Evolutionary conservation across 2,888 invertebrate genomes (phyloP).

Genomic region (Tiphia femorata): DNA sequence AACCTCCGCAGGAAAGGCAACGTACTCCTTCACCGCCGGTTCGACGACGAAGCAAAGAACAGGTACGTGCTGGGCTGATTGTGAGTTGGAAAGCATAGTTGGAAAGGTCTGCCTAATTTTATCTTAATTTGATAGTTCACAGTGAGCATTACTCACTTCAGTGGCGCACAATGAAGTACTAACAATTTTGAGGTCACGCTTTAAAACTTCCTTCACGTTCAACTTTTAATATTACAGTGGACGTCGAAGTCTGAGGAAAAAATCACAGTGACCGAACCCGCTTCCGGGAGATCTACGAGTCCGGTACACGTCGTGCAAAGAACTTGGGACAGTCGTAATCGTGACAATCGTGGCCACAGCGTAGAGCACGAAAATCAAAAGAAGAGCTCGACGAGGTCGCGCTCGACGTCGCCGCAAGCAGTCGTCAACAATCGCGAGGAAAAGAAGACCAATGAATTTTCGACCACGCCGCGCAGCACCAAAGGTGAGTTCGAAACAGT

Average conservation of each 20-base stretch:
- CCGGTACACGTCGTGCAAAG: constrained; percentile 62
- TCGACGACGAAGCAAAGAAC: constrained; percentile 57
- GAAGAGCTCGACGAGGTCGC: constrained; percentile 41
- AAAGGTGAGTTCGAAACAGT: constrained; percentile 50
- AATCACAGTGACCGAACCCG: constrained; percentile 37
- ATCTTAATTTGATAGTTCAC: no score
- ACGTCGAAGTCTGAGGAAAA: constrained; percentile 48
- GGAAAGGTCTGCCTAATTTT: no score
- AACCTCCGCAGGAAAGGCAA: constrained; percentile 34
- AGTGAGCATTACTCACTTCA: neutral
- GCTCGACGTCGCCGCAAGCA: constrained; percentile 51
- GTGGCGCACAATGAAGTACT: no score
- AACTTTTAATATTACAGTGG: no score
- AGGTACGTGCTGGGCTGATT: constrained; percentile 40
- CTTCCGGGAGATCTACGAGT: constrained; percentile 43
- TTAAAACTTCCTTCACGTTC: no score
- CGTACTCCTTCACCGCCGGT: constrained; percentile 61
- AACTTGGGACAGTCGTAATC: constrained; percentile 62
- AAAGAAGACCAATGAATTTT: constrained; percentile 38
- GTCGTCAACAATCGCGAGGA: constrained; percentile 29
- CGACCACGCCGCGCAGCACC: constrained; percentile 32
- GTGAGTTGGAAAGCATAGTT: no score
- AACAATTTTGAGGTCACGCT: no score
- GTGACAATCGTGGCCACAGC: constrained; percentile 43
- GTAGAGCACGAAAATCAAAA: constrained; percentile 29